phyloP scores from a whole-genome alignment of 2,113 vertebrate species.

The Nesogale talazaci region DNA sequence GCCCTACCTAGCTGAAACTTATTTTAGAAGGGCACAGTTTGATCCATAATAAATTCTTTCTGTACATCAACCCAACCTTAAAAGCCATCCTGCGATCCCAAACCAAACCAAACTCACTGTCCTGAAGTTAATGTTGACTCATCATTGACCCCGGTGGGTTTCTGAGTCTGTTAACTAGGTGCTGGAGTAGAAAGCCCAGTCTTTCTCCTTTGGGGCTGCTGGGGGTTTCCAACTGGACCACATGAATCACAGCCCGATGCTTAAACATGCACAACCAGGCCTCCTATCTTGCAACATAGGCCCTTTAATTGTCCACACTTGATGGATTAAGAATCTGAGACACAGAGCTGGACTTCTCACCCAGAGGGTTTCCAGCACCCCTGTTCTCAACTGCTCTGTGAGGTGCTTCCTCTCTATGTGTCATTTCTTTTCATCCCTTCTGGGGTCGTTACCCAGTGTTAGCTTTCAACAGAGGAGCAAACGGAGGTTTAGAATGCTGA shows the following conservation, averaged over 20 bases:
- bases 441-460: neutral
- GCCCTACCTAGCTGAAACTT: neutral
- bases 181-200: too few relatives aligned
- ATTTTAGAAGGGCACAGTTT: neutral
- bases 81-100: neutral
- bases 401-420: neutral
- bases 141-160: too few relatives aligned
- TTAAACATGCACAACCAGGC: too few relatives aligned
- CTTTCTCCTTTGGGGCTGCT: too few relatives aligned
- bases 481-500: neutral
- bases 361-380: neutral
- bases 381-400: fast-evolving
- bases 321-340: neutral
- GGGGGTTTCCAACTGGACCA: too few relatives aligned
- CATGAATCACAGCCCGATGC: too few relatives aligned
- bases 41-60: neutral
- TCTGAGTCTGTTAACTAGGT: too few relatives aligned
- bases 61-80: neutral
- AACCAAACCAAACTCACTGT: too few relatives aligned
- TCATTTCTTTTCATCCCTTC: neutral
- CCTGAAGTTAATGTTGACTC: too few relatives aligned
- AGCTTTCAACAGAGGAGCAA: neutral
- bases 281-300: too few relatives aligned
- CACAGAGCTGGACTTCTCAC: neutral
- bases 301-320: neutral